Evolutionary conservation across 2,888 invertebrate genomes (phyloP), one percentile per base, ranked within the genome.

Genomic region (Agrotis clavis): DNA sequence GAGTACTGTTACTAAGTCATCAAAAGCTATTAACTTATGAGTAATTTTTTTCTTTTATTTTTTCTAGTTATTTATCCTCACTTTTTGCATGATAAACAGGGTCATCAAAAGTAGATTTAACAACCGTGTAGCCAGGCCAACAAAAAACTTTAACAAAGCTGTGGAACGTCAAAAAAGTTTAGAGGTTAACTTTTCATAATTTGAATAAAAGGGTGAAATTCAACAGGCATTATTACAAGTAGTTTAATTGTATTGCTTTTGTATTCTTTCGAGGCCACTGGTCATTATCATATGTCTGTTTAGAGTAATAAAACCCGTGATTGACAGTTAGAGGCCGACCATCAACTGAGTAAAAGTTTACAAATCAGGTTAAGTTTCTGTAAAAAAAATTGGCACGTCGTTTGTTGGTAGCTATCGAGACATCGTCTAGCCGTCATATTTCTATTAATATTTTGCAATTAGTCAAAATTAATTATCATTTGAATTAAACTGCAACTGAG

Each of bases 241-340:
- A 63, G 72, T 77, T 71, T 65, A 68, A 68, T 73, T 50, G 66
- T 76, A 74, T 82, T 76, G 67, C 73, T 79, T 86, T 86, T 83
- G 68, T 85, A 41, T 64, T 81, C 18, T 75, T 86, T 87, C 79
- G 87, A 90, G 90, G 90, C 85, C 90, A 88, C 87, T 71, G 84
- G 86, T 90, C 87, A 89, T 91, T 89, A 89, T 86, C 74, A 83
- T 81, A 84, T 84, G 82, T 79, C 86, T 88, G 88, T 86, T 88
- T 89, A 88, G 79, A 89, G 87, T 84, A 87, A 88, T 90, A 88
- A 90, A 89, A 89, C 82, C 78, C 67, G 71, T 90, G 92, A 92
- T 88, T 88, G 92, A 88, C 92, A 88, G 86, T 90, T 90, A 82
- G 87, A 89, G 92, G 92, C 87, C 90, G 84, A 64, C 59, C 65